Conservation (phyloP, 2,888 invertebrate species). For the Neria commutata region DNA sequence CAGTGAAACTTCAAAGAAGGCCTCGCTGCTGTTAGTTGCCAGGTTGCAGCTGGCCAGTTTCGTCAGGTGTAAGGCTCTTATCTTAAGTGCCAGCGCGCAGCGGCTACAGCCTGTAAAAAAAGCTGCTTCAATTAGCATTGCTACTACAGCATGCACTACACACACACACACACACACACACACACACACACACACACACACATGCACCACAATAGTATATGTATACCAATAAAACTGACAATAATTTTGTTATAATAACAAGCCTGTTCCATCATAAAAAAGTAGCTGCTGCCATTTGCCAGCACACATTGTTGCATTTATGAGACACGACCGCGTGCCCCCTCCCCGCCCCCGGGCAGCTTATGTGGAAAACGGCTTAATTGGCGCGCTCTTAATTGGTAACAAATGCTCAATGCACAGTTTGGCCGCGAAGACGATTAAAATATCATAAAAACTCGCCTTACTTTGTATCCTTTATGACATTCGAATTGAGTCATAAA, state of each 20-base stretch:
- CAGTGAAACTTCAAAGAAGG: too few relatives aligned
- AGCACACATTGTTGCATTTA: neutral
- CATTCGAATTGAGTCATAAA: conserved; percentile 50
- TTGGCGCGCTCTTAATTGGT: conserved; percentile 35
- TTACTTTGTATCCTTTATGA: conserved; percentile 37
- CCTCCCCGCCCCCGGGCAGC: too few relatives aligned
- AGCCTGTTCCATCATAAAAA: neutral
- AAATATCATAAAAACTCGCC: conserved; percentile 44
- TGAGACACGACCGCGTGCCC: too few relatives aligned
- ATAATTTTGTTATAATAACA: neutral
- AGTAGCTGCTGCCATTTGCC: neutral
- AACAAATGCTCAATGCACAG: conserved; percentile 48
- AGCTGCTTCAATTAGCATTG: conserved; percentile 48
- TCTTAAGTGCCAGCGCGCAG: too few relatives aligned
- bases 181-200: neutral
- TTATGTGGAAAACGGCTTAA: conserved; percentile 20
- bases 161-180: conserved; percentile 20
- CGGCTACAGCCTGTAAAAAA: too few relatives aligned
- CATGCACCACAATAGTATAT: too few relatives aligned
- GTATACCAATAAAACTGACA: too few relatives aligned
- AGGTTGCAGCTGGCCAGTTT: too few relatives aligned
- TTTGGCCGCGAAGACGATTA: conserved; percentile 40
- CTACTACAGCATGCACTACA: conserved; percentile 39
- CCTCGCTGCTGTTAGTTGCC: too few relatives aligned
- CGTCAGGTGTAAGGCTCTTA: too few relatives aligned